Evolutionary conservation across 1,140 invertebrate genomes (phyloP), one percentile per base, ranked within the genome.

Genomic region (Diachasma alloeum): DNA sequence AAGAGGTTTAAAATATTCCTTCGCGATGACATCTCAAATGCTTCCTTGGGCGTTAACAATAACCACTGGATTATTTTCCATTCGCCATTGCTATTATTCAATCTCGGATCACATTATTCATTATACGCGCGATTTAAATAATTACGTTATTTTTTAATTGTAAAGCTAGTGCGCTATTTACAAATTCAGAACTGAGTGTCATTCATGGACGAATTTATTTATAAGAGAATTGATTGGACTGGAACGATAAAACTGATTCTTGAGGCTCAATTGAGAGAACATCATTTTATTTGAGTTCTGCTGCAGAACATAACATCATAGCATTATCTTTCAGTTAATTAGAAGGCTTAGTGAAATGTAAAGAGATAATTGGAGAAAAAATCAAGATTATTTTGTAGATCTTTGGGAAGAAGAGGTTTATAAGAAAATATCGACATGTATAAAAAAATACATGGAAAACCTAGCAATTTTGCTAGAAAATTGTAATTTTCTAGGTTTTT

Each of bases 1-100:
- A 53, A 77, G 74, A 78, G 76, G 72, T 71, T 73, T 66, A 39
- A 73, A 67, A 44, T 72, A 75, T 63, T 81, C 39, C 69, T 75
- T 78, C 70, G 31, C 26, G 22, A 26, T 63, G 59, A 31, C 59
- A 26, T 26, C 11, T 31, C 59, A 63, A 63, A 63, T 17, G 59
- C 59, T 63, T 56, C 48, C 48, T 56, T 56, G 9, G 48, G 48
- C n/a, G 19, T 56, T 56, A n/a, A 19, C 19, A 56, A 56, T 56
- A 56, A 56, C 9, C 48, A 19, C 48, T 56, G 0, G n/a, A 22
- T 22, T 19, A 17, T 56, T 8, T 19, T 31, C 6, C n/a, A 17
- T 19, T 56, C 48, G 19, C 48, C 48, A 19, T 19, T 63, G 26
- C 19, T 1, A 4, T 26, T 26, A 3, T 31, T 63, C 59, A 24